Evolutionary conservation across 2,113 vertebrate genomes (phyloP).

Genomic region (Atherinomorus stipes): DNA sequence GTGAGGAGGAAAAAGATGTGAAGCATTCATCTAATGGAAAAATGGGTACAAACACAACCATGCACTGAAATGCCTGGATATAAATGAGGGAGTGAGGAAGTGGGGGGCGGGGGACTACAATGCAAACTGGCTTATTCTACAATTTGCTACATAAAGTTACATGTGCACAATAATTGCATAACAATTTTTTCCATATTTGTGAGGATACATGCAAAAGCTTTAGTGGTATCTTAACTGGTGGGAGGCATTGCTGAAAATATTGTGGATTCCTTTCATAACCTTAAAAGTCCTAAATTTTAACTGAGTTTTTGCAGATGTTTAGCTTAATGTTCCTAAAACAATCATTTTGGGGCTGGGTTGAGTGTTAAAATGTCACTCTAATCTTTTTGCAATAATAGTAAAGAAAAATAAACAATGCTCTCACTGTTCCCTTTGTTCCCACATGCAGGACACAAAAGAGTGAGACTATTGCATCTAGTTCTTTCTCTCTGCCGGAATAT

Average conservation of each 20-base stretch:
- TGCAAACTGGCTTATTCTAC: neutral
- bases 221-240: conserved; percentile 15
- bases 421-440: conserved; percentile 1
- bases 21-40: conserved; percentile 59
- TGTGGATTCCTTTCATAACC: neutral
- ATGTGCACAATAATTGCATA: neutral
- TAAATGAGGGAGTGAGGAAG: conserved; percentile 19
- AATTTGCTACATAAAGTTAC: neutral
- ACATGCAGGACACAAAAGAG: conserved; percentile 52
- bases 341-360: neutral
- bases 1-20: conserved; percentile 2
- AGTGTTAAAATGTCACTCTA: neutral
- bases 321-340: neutral
- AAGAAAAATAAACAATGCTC: conserved; percentile 8
- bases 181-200: conserved; percentile 1
- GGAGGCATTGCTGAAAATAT: conserved; percentile 33
- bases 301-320: neutral
- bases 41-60: conserved; percentile 43
- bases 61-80: conserved; percentile 55
- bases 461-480: conserved; percentile 38
- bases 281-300: neutral
- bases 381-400: neutral
- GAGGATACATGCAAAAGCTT: conserved; percentile 27
- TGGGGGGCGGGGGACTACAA: neutral
- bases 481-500: conserved; percentile 46